These are phyloP conservation scores for Coelogynopora nodosa DNA, from an alignment of 2,888 invertebrate species.

Conservation along the genomic window DNA sequence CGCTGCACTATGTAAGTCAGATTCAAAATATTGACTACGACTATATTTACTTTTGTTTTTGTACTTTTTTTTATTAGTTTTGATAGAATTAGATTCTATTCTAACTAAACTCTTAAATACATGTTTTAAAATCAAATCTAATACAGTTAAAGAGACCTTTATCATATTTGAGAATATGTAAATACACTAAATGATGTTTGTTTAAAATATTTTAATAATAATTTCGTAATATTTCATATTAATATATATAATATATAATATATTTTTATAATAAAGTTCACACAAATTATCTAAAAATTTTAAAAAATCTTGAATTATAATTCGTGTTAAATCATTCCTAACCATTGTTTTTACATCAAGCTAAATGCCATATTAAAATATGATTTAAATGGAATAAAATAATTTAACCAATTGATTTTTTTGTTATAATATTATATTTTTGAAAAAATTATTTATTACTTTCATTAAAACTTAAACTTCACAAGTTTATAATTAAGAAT, in stretches of 20 bases:
- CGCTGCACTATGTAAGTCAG: neutral
- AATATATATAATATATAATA: neutral
- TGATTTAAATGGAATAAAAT: neutral
- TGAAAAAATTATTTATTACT: too few relatives aligned
- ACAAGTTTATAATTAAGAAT: neutral
- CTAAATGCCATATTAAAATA: too few relatives aligned
- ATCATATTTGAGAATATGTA: too few relatives aligned
- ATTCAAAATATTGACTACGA: neutral
- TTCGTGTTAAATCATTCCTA: too few relatives aligned
- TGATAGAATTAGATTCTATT: too few relatives aligned
- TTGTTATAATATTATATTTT: too few relatives aligned
- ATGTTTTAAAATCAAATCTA: too few relatives aligned
- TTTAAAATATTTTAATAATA: neutral
- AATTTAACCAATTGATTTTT: too few relatives aligned
- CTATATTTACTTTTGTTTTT: neutral
- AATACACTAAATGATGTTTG: neutral
- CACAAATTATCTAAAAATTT: neutral
- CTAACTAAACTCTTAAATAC: too few relatives aligned
- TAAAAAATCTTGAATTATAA: neutral
- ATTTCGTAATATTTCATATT: neutral
- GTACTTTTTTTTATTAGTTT: neutral
- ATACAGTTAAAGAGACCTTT: too few relatives aligned
- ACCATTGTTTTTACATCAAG: too few relatives aligned
- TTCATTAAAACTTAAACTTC: neutral
- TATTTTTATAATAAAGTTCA: neutral